Conservation (phyloP, 2,888 invertebrate genomes). For the Nyleta sp. region DNA sequence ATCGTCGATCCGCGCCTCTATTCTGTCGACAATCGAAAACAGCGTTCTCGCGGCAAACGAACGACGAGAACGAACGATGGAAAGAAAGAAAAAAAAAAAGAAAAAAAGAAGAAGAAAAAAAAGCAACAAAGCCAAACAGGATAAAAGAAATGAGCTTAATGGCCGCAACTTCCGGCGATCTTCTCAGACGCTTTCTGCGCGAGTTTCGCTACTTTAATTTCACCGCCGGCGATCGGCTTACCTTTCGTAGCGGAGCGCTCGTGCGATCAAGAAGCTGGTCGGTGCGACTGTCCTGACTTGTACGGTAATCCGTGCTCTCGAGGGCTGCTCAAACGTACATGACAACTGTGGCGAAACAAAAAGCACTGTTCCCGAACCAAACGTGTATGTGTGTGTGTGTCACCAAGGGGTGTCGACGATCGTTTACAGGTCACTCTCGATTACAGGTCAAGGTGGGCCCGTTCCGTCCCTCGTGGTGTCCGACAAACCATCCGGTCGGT, state of each 20-base stretch:
- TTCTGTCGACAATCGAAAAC: neutral
- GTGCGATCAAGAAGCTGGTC: slow-evolving; percentile 56
- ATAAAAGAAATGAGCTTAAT: slow-evolving; percentile 14
- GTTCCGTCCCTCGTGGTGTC: slow-evolving; percentile 19
- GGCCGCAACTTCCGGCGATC: slow-evolving; percentile 22
- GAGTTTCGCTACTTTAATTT: slow-evolving; percentile 62
- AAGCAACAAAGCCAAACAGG: neutral
- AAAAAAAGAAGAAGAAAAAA: too few species aligned
- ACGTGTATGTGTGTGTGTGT: too few species aligned
- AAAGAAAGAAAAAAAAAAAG: too few species aligned
- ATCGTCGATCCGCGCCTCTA: neutral
- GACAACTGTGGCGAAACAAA: slow-evolving; percentile 9
- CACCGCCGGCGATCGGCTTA: slow-evolving; percentile 54
- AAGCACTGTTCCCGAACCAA: slow-evolving; percentile 34
- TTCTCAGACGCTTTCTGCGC: slow-evolving; percentile 27
- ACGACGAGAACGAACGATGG: too few species aligned
- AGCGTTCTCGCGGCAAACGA: too few species aligned
- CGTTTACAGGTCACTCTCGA: too few species aligned
- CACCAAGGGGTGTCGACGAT: too few species aligned
- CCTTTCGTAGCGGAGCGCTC: slow-evolving; percentile 41
- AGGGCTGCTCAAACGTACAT: slow-evolving; percentile 26
- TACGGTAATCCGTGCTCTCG: too few species aligned
- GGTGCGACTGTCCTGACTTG: too few species aligned
- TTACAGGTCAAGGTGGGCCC: slow-evolving; percentile 55
- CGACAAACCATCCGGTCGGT: slow-evolving; percentile 46